These are phyloP conservation scores for Canis aureus DNA, from an alignment of 2,113 vertebrate species.

Conservation along the genomic window DNA sequence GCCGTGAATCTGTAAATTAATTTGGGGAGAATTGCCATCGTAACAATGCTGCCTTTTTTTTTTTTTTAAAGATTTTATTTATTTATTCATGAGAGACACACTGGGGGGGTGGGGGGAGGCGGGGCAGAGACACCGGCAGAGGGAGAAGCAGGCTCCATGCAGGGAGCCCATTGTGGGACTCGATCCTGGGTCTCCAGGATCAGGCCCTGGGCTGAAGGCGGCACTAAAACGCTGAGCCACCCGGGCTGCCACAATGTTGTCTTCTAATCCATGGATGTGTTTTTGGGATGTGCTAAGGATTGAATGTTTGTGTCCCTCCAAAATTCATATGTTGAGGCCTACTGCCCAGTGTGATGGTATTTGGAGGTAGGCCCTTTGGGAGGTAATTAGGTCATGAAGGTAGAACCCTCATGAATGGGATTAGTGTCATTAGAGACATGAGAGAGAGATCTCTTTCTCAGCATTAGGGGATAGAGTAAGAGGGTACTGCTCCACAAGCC, in stretches of 20 bases:
- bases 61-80: no score
- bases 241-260: not conserved
- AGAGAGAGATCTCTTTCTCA: not conserved
- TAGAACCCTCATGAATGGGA: not conserved
- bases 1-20: not conserved
- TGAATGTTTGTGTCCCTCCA: not conserved
- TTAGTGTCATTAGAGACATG: not conserved
- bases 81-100: no score
- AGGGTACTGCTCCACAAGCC: not conserved
- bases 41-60: not conserved
- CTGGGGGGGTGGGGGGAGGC: no score
- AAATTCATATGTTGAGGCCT: not conserved
- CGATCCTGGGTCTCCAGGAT: no score
- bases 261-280: not conserved
- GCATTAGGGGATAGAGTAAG: not conserved
- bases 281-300: not conserved
- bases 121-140: no score
- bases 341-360: not conserved
- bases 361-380: not conserved
- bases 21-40: not conserved
- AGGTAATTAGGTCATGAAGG: not conserved
- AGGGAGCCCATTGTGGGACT: no score
- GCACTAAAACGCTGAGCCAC: no score
- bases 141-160: no score
- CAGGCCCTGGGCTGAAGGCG: no score